Conservation (phyloP, 2,797 vertebrate species). For the Bucorvus abyssinicus region DNA sequence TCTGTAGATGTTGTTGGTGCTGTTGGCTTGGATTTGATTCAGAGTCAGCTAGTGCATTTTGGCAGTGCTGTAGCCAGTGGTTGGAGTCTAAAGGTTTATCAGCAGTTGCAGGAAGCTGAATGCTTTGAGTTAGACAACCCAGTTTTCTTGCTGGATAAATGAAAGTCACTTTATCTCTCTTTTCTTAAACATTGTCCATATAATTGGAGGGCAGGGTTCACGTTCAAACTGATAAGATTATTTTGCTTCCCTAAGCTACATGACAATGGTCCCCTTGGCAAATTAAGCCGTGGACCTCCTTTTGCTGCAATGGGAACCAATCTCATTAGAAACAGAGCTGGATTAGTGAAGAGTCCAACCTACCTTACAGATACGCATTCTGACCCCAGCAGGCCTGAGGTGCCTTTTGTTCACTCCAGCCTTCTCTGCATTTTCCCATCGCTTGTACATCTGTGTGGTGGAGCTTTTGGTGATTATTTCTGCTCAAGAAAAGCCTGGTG, state of each 20-base stretch:
- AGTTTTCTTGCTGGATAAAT: neutral
- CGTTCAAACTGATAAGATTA: conserved; percentile 55
- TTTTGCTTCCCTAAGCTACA: conserved; percentile 13
- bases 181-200: neutral
- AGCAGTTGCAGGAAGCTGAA: neutral
- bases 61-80: neutral
- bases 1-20: neutral
- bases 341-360: conserved; percentile 35
- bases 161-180: conserved; percentile 20
- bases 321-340: conserved; percentile 59
- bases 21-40: neutral
- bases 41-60: neutral
- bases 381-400: conserved; percentile 42
- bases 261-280: conserved; percentile 25
- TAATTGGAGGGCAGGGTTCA: conserved; percentile 48
- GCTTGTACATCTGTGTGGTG: neutral
- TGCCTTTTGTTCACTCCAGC: conserved; percentile 37
- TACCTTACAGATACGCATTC: neutral
- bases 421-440: conserved; percentile 24
- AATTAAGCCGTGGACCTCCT: conserved; percentile 18
- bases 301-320: conserved; percentile 43
- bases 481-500: neutral
- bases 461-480: conserved; percentile 1
- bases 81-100: neutral
- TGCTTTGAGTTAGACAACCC: neutral